These are phyloP conservation scores for Erithacus rubecula DNA, from an alignment of 2,797 vertebrate genomes.

Conservation along the genomic window DNA sequence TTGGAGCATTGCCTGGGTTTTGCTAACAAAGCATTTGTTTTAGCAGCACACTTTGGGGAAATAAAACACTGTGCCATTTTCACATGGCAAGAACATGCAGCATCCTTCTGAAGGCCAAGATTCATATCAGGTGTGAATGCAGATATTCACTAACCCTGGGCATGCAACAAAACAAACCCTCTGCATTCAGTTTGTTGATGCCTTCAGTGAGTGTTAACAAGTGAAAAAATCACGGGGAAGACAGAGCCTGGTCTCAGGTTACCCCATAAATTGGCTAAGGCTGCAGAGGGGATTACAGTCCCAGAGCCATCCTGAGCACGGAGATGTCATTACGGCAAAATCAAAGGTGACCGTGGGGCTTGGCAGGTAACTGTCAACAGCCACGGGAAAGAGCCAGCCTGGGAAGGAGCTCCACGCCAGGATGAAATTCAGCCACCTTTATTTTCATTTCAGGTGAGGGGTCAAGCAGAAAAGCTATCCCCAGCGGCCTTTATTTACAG, in stretches of 20 bases:
- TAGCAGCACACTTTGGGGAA: background rate
- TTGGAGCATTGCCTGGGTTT: background rate
- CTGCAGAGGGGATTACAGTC: constrained; percentile 69
- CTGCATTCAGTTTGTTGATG: constrained; percentile 27
- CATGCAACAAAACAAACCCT: background rate
- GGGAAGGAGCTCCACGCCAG: constrained; percentile 55
- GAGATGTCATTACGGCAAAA: constrained; percentile 74
- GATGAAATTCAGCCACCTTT: constrained; percentile 75
- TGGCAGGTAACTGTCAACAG: constrained; percentile 82
- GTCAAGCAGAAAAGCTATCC: constrained; percentile 75
- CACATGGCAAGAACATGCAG: background rate
- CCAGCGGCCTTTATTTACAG: constrained; percentile 77
- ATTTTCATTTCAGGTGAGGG: constrained; percentile 81
- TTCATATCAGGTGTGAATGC: background rate
- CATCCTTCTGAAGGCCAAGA: background rate
- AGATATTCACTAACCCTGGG: background rate
- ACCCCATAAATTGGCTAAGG: constrained; percentile 70
- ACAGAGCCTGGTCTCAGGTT: constrained; percentile 69
- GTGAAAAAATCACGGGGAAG: constrained; percentile 37
- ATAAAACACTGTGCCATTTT: background rate
- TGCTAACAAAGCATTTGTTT: background rate
- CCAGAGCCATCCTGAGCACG: constrained; percentile 66
- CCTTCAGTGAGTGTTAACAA: constrained; percentile 61
- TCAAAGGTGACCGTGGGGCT: constrained; percentile 77
- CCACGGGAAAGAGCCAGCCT: constrained; percentile 63